Evolutionary conservation across 2,888 invertebrate genomes (phyloP).

Genomic region (Yponomeuta malinellus): DNA sequence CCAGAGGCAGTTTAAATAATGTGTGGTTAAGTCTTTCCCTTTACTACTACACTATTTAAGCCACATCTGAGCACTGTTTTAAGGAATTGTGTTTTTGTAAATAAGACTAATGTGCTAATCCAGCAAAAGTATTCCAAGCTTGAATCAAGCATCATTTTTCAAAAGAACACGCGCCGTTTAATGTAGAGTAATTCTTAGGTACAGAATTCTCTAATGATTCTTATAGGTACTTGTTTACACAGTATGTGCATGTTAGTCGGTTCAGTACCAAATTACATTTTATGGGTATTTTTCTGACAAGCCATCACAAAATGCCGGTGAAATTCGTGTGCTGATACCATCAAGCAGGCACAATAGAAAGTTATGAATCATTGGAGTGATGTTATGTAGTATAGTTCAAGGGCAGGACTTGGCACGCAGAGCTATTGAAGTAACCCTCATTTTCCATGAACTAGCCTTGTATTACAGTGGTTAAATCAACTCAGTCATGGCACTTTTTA

Average conservation of each 20-base stretch:
- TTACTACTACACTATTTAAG: too few species aligned
- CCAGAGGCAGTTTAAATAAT: too few species aligned
- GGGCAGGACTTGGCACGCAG: neutral
- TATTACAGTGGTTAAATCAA: neutral
- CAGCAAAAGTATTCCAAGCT: too few species aligned
- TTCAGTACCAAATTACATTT: neutral
- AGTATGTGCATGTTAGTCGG: neutral
- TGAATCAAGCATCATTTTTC: too few species aligned
- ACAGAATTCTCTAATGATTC: too few species aligned
- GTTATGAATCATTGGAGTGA: conserved; percentile 8
- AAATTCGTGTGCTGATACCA: conserved; percentile 7
- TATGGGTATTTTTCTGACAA: neutral
- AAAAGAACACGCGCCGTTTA: too few species aligned
- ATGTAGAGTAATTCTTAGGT: too few species aligned
- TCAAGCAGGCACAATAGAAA: conserved; percentile 1
- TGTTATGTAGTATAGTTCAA: neutral
- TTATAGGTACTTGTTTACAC: too few species aligned
- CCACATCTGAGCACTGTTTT: too few species aligned
- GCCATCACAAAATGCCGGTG: neutral
- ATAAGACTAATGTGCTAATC: too few species aligned
- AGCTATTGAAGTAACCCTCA: neutral
- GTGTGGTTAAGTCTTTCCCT: too few species aligned
- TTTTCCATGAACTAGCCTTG: conserved; percentile 1
- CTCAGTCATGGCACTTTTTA: neutral
- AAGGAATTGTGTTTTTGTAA: too few species aligned